Percentiles rank a stretch among this genome's conserved stretches.
These are phyloP conservation scores for Diadumene lineata DNA, from an alignment of 92 coral and sea anemone species.

Conservation along the genomic window DNA sequence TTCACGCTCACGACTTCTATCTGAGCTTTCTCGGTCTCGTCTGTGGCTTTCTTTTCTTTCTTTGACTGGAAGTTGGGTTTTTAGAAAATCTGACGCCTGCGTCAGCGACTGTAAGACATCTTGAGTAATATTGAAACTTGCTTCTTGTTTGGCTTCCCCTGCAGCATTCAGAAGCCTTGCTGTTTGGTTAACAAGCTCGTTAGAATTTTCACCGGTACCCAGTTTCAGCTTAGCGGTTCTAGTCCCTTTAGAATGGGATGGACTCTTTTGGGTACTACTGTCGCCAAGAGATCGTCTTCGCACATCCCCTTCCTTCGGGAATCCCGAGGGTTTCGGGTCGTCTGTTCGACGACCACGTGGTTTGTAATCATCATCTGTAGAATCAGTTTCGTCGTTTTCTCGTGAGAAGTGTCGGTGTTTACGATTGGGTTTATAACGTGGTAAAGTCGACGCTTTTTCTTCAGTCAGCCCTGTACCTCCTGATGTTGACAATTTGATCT, in stretches of 20 bases:
- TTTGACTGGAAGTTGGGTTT: slow-evolving; percentile 45
- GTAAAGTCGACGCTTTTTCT: slow-evolving; percentile 72
- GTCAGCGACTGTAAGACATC: slow-evolving; percentile 83
- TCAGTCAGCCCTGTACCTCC: slow-evolving; percentile 38
- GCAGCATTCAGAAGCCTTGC: slow-evolving; percentile 76
- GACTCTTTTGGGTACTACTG: slow-evolving; percentile 27
- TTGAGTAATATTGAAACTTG: slow-evolving; percentile 63
- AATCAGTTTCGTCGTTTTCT: slow-evolving; percentile 64
- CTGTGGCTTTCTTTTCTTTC: slow-evolving; percentile 61
- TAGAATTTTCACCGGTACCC: slow-evolving; percentile 71
- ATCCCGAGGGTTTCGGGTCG: slow-evolving; percentile 61
- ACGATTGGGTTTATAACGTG: slow-evolving; percentile 56
- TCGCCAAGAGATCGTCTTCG: slow-evolving; percentile 33
- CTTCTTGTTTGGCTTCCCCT: slow-evolving; percentile 59
- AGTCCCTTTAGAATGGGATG: slow-evolving; percentile 66
- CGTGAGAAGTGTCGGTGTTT: slow-evolving; percentile 61
- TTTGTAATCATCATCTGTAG: slow-evolving; percentile 71
- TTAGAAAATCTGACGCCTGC: slow-evolving; percentile 75
- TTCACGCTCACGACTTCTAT: slow-evolving; percentile 63
- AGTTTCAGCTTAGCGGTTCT: slow-evolving; percentile 72
- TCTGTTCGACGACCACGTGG: slow-evolving; percentile 42
- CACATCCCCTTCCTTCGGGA: slow-evolving; percentile 76
- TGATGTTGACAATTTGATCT: slow-evolving; percentile 66
- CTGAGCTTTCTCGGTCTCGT: slow-evolving; percentile 42
- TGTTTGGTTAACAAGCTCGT: slow-evolving; percentile 78